These are phyloP conservation scores for Bembecia ichneumoniformis DNA, from an alignment of 2,888 invertebrate genomes.

Conservation along the genomic window DNA sequence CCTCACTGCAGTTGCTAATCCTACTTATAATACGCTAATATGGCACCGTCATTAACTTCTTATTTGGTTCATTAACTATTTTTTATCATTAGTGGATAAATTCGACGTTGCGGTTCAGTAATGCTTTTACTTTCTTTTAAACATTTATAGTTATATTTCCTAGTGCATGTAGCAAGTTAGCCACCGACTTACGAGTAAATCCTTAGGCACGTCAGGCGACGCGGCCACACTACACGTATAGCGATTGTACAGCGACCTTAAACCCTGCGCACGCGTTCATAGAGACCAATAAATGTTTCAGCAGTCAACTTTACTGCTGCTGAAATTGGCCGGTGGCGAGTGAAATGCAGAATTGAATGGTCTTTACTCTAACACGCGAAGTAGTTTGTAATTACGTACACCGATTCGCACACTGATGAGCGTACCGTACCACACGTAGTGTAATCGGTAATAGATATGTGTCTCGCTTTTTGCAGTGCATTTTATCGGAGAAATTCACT, in stretches of 20 bases:
- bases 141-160: constrained; percentile 38
- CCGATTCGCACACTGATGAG: constrained; percentile 38
- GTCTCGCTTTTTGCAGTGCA: constrained; percentile 63
- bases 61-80: too few species aligned
- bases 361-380: constrained; percentile 41
- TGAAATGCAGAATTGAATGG: constrained; percentile 48
- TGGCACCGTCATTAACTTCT: too few species aligned
- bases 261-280: constrained; percentile 31
- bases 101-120: constrained; percentile 29
- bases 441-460: constrained; percentile 50
- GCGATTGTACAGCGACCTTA: constrained; percentile 25
- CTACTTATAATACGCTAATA: too few species aligned
- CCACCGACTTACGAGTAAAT: constrained; percentile 21
- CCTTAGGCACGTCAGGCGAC: constrained; percentile 24
- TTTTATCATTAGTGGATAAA: constrained; percentile 4
- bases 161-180: constrained; percentile 25
- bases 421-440: constrained; percentile 26
- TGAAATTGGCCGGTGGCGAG: constrained; percentile 41
- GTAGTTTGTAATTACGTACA: constrained; percentile 36
- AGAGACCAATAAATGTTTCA: constrained; percentile 28
- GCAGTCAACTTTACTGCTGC: constrained; percentile 16
- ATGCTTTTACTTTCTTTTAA: constrained; percentile 56
- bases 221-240: constrained; percentile 5
- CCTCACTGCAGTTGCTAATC: too few species aligned
- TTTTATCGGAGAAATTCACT: constrained; percentile 72